Evolutionary conservation across 2,797 vertebrate species (phyloP).

Genomic region (Chaetophractus vellerosus): DNA sequence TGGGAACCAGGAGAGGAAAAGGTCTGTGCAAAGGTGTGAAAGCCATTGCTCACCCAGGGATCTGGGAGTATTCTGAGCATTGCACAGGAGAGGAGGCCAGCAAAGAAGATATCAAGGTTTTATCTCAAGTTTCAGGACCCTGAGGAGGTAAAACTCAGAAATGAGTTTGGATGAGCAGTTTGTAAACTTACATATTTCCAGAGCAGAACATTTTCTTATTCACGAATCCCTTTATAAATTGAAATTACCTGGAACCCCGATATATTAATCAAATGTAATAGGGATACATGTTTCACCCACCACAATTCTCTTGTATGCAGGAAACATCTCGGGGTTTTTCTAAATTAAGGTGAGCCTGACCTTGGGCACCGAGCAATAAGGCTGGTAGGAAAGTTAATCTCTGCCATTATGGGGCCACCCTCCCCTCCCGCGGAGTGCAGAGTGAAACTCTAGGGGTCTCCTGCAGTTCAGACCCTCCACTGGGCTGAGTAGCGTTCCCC

Average conservation of each 20-base stretch:
- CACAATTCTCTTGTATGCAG: background rate
- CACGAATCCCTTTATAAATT: background rate
- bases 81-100: background rate
- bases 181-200: background rate
- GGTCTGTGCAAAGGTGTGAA: background rate
- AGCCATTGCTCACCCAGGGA: background rate
- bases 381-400: background rate
- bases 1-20: background rate
- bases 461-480: background rate
- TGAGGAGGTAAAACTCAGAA: background rate
- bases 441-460: background rate
- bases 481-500: background rate
- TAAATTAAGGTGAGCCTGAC: background rate
- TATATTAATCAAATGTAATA: background rate
- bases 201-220: background rate
- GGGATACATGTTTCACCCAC: background rate
- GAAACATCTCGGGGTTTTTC: background rate
- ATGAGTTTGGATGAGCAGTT: background rate
- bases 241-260: background rate
- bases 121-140: background rate
- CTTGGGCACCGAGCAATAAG: background rate
- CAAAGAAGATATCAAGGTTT: background rate
- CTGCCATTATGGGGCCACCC: background rate
- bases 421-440: rapidly evolving
- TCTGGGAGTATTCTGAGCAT: background rate